These are phyloP conservation scores for Bombus picipes DNA, from an alignment of 1,140 invertebrate species.

Conservation along the genomic window DNA sequence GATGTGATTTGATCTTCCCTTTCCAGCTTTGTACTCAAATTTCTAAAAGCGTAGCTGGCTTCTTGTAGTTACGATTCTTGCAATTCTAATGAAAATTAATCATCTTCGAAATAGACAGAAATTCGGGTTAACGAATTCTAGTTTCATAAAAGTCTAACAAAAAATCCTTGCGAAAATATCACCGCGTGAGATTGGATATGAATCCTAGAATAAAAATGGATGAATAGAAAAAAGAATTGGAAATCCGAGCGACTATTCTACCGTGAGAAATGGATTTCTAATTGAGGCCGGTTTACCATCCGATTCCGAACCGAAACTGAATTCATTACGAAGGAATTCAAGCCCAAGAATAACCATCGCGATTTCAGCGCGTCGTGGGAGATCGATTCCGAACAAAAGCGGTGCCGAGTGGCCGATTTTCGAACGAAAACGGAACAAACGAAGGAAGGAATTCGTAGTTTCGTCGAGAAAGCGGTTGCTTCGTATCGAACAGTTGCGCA, in stretches of 20 bases:
- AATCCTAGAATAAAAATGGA: background rate
- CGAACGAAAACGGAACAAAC: background rate
- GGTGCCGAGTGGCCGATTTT: constrained; percentile 5
- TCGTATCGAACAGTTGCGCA: constrained; percentile 21
- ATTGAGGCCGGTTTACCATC: background rate
- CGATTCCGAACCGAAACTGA: background rate
- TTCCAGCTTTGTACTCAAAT: too few species aligned
- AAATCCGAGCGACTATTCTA: background rate
- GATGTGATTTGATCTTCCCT: too few species aligned
- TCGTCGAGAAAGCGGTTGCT: constrained; percentile 11
- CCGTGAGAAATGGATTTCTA: background rate
- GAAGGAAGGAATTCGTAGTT: background rate
- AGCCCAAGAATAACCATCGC: background rate
- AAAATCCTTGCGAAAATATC: background rate
- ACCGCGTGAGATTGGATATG: background rate
- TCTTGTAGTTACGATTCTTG: too few species aligned
- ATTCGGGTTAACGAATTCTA: background rate
- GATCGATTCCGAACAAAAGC: constrained; percentile 17
- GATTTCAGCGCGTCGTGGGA: background rate
- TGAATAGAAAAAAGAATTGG: background rate
- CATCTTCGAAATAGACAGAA: background rate
- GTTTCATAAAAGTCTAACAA: background rate
- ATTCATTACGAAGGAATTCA: background rate
- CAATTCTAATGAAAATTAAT: too few species aligned
- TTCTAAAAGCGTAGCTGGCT: too few species aligned